These are phyloP conservation scores for Drosophila nannoptera DNA, from an alignment of 1,140 invertebrate species.

Conservation along the genomic window DNA sequence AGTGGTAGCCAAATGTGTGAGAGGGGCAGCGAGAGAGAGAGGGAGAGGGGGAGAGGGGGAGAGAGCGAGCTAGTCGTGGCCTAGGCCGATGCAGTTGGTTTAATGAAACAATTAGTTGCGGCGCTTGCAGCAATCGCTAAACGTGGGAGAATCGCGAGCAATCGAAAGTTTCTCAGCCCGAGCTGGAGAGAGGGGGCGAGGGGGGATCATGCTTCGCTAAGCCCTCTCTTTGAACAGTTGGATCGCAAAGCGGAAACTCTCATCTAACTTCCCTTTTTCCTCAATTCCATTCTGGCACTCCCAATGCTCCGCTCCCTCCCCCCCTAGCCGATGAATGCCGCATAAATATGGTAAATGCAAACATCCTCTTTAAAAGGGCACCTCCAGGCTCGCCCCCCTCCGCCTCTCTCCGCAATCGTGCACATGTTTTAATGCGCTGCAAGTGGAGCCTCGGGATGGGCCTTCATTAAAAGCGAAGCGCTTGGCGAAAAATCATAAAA, in stretches of 20 bases:
- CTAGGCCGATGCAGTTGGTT: conserved; percentile 37
- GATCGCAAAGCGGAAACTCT: conserved; percentile 2
- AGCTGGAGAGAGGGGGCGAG: no score
- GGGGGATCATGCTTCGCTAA: neutral
- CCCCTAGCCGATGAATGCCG: conserved; percentile 19
- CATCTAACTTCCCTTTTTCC: neutral
- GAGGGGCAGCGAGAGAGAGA: conserved; percentile 11
- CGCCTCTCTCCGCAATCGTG: neutral
- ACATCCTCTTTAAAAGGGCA: conserved; percentile 61
- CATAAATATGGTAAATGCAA: conserved; percentile 46
- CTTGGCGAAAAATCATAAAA: conserved; percentile 40
- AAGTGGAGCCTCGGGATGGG: conserved; percentile 40
- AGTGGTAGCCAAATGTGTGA: conserved; percentile 66
- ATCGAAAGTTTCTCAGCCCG: neutral
- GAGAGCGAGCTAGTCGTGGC: conserved; percentile 20
- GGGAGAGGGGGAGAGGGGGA: neutral
- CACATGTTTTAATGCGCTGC: conserved; percentile 33
- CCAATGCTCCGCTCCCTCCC: no score
- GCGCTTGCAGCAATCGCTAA: conserved; percentile 25
- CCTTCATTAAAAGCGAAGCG: conserved; percentile 54
- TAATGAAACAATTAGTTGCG: conserved; percentile 55
- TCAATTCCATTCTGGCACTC: neutral
- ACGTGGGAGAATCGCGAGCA: conserved; percentile 52
- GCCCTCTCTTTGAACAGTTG: no score
- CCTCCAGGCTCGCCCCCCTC: neutral